These are phyloP conservation scores for Drosophila vallismaia DNA, from an alignment of 2,888 invertebrate genomes.

Conservation along the genomic window DNA sequence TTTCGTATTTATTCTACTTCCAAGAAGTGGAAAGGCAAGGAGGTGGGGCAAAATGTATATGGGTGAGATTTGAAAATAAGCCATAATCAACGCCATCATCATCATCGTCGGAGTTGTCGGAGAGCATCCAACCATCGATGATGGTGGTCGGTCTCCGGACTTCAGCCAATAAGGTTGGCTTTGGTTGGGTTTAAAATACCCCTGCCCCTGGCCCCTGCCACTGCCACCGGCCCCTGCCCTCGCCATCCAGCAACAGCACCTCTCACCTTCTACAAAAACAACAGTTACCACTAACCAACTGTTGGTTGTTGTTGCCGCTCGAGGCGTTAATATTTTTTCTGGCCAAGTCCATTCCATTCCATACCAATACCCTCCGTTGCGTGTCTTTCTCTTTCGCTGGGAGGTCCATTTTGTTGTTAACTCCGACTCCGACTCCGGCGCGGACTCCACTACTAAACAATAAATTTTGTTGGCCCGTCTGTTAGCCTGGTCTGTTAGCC, in stretches of 20 bases:
- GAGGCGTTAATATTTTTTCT: conserved; percentile 74
- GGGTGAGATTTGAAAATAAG: conserved; percentile 78
- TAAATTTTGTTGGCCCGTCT: conserved; percentile 65
- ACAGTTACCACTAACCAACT: conserved; percentile 67
- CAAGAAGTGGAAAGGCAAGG: conserved; percentile 66
- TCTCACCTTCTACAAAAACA: conserved; percentile 53
- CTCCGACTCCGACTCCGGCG: conserved; percentile 37
- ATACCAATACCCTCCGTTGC: conserved; percentile 55
- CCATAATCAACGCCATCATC: conserved; percentile 80
- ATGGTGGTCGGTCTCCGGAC: conserved; percentile 76
- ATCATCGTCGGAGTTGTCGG: conserved; percentile 46
- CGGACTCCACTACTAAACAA: conserved; percentile 61
- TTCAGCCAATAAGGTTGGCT: conserved; percentile 69
- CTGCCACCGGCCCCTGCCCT: conserved; percentile 27
- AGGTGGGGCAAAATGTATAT: conserved; percentile 17
- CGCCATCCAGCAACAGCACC: conserved; percentile 39
- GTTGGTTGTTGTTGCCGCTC: conserved; percentile 48
- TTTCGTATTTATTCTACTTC: conserved; percentile 35
- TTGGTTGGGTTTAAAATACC: conserved; percentile 28
- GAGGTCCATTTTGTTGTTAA: conserved; percentile 80
- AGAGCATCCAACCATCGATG: conserved; percentile 60
- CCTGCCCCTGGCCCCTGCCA: conserved; percentile 15
- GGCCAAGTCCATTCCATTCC: conserved; percentile 60
- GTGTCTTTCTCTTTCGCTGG: conserved; percentile 62
- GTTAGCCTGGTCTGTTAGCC: conserved; percentile 46